Percentiles rank a stretch among this genome's conserved stretches.
Evolutionary conservation across 2,797 vertebrate genomes (phyloP).

Genomic region (Podarcis lilfordi): DNA sequence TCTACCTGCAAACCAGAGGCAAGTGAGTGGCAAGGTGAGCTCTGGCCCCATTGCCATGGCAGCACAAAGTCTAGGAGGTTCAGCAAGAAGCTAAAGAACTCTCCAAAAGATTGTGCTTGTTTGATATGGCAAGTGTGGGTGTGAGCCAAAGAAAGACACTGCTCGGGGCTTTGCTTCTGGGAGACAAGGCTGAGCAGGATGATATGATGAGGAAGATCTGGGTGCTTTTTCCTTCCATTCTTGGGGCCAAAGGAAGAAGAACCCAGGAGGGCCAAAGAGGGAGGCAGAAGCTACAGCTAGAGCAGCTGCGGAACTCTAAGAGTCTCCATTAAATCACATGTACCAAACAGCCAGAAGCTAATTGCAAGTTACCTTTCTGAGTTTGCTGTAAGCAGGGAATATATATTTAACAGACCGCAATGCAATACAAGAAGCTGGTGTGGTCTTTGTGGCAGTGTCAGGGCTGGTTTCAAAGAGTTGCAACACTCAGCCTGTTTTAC

Average conservation of each 20-base stretch:
- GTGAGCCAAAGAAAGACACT: not conserved
- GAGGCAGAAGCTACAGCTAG: not conserved
- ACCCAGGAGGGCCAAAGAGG: not conserved
- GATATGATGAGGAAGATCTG: not conserved
- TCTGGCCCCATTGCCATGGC: not conserved
- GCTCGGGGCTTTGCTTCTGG: not conserved
- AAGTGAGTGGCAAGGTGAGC: not conserved
- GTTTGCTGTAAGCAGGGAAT: constrained; percentile 25
- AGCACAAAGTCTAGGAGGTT: not conserved
- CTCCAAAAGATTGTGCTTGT: not conserved
- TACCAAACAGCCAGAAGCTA: constrained; percentile 34
- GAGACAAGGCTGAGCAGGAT: not conserved
- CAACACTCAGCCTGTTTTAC: constrained; percentile 26
- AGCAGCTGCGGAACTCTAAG: not conserved
- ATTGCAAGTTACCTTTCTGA: constrained; percentile 50
- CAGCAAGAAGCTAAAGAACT: not conserved
- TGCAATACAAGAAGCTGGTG: constrained; percentile 39
- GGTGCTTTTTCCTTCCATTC: not conserved
- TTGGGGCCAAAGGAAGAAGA: not conserved
- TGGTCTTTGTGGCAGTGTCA: constrained; percentile 29
- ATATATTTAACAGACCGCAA: constrained; percentile 29
- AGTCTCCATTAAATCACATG: constrained; percentile 27
- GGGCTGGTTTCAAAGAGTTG: constrained; percentile 17
- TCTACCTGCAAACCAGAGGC: not conserved
- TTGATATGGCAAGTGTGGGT: not conserved